phyloP scores from a whole-genome alignment of 2,113 vertebrate species.

The Perccottus glenii region DNA sequence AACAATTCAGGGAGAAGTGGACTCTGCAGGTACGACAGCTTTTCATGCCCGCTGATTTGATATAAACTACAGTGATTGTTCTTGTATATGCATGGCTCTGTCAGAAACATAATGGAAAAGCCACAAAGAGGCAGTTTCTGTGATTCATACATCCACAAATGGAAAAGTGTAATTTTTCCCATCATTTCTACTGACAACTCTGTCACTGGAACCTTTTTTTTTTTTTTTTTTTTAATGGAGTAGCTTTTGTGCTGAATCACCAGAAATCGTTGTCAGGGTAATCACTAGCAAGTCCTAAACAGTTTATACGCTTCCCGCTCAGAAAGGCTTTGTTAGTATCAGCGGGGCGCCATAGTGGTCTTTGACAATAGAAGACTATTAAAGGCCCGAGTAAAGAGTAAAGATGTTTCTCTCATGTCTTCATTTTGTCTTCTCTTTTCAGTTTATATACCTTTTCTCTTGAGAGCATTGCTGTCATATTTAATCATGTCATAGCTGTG shows the following conservation, averaged over 20 bases:
- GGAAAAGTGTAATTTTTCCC: constrained; percentile 14
- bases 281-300: neutral
- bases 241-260: constrained; percentile 18
- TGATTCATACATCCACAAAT: constrained; percentile 14
- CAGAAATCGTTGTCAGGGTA: constrained; percentile 16
- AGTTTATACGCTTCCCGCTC: neutral
- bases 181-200: constrained; percentile 11
- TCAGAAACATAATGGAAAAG: neutral
- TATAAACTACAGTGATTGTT: neutral
- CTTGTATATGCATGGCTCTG: neutral
- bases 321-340: constrained; percentile 5
- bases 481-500: constrained; percentile 31
- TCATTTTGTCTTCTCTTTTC: neutral
- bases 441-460: constrained; percentile 16
- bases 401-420: neutral
- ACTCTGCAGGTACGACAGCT: constrained; percentile 9
- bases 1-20: neutral
- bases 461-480: constrained; percentile 26
- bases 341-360: neutral
- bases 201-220: neutral
- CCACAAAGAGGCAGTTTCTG: neutral
- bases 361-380: constrained; percentile 2
- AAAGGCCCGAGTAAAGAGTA: neutral
- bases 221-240: neutral
- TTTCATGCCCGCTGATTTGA: neutral